A percentile compares a stretch with the other conserved stretches of the same genome.
Conservation (phyloP, 2,113 vertebrate genomes). For the Halcyon malimbica region DNA sequence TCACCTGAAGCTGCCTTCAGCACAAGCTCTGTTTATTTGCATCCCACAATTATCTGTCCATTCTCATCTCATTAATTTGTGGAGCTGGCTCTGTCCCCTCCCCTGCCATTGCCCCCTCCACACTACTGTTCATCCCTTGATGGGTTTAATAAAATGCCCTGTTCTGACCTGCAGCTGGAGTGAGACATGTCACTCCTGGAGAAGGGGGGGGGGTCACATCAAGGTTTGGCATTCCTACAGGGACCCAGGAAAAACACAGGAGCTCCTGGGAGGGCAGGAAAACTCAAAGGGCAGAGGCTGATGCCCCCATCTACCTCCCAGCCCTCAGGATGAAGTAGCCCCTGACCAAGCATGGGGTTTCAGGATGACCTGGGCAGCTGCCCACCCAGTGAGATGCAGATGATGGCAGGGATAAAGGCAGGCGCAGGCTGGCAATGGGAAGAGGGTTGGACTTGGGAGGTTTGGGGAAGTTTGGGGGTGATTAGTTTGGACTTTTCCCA, state of each 20-base stretch:
- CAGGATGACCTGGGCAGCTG: neutral
- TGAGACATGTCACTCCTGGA: rapidly evolving
- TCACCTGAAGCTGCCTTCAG: neutral
- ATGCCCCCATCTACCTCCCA: too few species aligned
- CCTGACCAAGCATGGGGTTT: neutral
- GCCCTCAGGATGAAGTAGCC: neutral
- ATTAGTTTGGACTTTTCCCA: neutral
- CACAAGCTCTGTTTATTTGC: neutral
- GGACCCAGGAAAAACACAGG: neutral
- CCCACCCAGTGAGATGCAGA: rapidly evolving
- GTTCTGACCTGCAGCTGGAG: neutral
- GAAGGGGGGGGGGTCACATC: rapidly evolving
- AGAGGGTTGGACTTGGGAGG: neutral
- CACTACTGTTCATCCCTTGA: rapidly evolving
- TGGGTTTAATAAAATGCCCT: neutral
- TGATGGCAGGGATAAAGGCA: neutral
- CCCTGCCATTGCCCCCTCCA: rapidly evolving
- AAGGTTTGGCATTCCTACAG: rapidly evolving
- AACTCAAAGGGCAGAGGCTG: neutral
- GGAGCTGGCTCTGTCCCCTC: neutral
- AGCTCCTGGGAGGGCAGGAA: neutral
- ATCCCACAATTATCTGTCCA: rapidly evolving
- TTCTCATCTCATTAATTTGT: rapidly evolving
- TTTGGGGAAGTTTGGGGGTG: neutral
- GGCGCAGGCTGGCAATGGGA: neutral